Evolutionary conservation across 2,888 invertebrate genomes (phyloP), one percentile per base, ranked within the genome.

Genomic region (Crematogaster levior): DNA sequence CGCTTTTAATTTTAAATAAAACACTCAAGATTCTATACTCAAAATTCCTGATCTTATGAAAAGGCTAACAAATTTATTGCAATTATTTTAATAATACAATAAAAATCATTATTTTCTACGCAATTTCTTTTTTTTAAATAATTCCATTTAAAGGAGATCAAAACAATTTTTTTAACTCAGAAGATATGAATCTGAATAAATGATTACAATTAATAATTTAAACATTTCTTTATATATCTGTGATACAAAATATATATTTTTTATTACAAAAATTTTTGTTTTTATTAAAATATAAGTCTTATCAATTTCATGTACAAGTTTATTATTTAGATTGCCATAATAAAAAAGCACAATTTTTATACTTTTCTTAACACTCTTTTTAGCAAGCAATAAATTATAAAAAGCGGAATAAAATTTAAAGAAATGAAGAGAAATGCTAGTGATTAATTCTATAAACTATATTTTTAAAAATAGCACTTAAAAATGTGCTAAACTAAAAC

Each of bases 1-100:
- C n/a, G n/a, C n/a, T n/a, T n/a, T 3, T 63, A 74, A 51, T 40
- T 27, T 66, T 51, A 65, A 34, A 51, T 40, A n/a, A n/a, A n/a
- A n/a, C n/a, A 12, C 34, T 34, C 34, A 34, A n/a, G n/a, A 30
- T 60, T 34, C 40, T 66, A 0, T 51, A 40, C 9, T 30, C 6
- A 53, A 3, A 4, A 77, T 1, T 40, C 0, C 40, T 48, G 18
- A 30, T 21, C 2, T 61, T 30, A 21, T 1, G 15, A 43, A 43
- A 4, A 30, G n/a, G 24, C 6, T 40, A 75, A 75, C 3, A 61
- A 63, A 58, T 77, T 53, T 30, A 40, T 10, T 51, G 3, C 18
- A 18, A 5, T 34, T 34, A 34, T 34, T 34, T 24, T 53, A 0
- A n/a, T 6, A 61, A 48, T 77, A 6, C 40, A 73, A 72, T n/a